A percentile compares a stretch with the other conserved stretches of the same genome.
phyloP scores from a whole-genome alignment of 2,797 vertebrate species.

The Smutsia temminckii region DNA sequence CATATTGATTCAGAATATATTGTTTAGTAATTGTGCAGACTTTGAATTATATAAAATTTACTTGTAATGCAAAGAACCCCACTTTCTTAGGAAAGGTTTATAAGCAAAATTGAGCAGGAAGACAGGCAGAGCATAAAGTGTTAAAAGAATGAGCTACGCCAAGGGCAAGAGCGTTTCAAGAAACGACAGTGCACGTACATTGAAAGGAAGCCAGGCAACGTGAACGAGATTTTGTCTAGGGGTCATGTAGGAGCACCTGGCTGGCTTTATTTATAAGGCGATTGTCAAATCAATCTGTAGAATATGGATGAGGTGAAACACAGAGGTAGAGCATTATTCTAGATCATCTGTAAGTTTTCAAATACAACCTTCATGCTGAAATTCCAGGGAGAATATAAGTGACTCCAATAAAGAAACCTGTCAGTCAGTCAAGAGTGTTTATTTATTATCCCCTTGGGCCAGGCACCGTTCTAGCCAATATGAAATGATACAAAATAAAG shows the following conservation, averaged over 20 bases:
- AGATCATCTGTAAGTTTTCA: constrained; percentile 72
- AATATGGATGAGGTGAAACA: constrained; percentile 47
- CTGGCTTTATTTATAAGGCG: constrained; percentile 59
- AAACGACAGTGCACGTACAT: neutral
- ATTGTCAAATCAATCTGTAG: constrained; percentile 58
- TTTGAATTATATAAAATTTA: constrained; percentile 54
- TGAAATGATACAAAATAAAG: constrained; percentile 65
- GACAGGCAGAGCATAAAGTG: neutral
- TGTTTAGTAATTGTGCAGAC: constrained; percentile 47
- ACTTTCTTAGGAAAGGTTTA: constrained; percentile 23
- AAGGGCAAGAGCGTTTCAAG: constrained; percentile 3
- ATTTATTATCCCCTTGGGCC: constrained; percentile 57
- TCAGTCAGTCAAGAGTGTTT: constrained; percentile 61
- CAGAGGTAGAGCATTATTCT: constrained; percentile 48
- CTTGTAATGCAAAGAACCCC: neutral
- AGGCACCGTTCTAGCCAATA: constrained; percentile 48
- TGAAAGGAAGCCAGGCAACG: neutral
- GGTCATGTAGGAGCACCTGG: constrained; percentile 35
- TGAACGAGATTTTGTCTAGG: constrained; percentile 42
- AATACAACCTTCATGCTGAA: constrained; percentile 49
- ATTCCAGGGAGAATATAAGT: constrained; percentile 60
- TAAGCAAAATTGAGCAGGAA: neutral
- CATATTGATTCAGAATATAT: constrained; percentile 56
- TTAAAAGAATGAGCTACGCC: neutral
- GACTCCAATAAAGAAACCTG: constrained; percentile 63